Base-by-base conservation (phyloP, 2,113 vertebrate species). In the Myotis davidii region DNA sequence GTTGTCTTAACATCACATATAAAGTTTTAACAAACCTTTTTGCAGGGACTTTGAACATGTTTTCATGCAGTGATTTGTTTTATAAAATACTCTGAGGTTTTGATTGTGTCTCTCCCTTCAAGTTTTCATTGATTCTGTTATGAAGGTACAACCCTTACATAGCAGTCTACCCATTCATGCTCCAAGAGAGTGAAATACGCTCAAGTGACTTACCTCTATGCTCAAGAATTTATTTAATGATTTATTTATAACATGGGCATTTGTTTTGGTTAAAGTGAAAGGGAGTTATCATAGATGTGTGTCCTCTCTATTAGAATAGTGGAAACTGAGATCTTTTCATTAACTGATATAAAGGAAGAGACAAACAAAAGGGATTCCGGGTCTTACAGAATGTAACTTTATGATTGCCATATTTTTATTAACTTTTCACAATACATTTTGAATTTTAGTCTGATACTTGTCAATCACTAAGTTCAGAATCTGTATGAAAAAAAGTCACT, bases 361-460 rank as follows among this genome's bases (percentile, higher is more conserved):
- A 85, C 37, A 85, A 65, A 48, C 10, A 70, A 45, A 48, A 85
- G 48, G 45, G 27, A 73, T 11, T 69, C 5, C 78, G 50, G 52
- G 9, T 76, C n/a, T 72, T 78, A 59, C 1, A 61, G 59, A 17
- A 11, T 64, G 4, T 64, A 76, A 88, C 27, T 85, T 94, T 42
- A 83, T 17, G 21, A 52, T 32, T n/a, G 50, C 7, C 34, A 12
- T 37, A 59, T 77, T 93, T 81, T 85, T 37, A 64, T 21, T 83
- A 82, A 69, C 18, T n/a, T 95, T 70, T 78, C 27, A 32, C 12
- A 85, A 23, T 56, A n/a, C 37, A 32, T 96, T 96, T 85, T 85
- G 14, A 34, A 34, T 94, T 87, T 89, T 92, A 81, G 67, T 81
- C 34, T 67, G 69, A 85, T 14, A 42, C 2, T 82, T 85, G 29